These are phyloP conservation scores for Caligus rogercresseyi DNA, from an alignment of 1,140 invertebrate genomes.

Conservation along the genomic window DNA sequence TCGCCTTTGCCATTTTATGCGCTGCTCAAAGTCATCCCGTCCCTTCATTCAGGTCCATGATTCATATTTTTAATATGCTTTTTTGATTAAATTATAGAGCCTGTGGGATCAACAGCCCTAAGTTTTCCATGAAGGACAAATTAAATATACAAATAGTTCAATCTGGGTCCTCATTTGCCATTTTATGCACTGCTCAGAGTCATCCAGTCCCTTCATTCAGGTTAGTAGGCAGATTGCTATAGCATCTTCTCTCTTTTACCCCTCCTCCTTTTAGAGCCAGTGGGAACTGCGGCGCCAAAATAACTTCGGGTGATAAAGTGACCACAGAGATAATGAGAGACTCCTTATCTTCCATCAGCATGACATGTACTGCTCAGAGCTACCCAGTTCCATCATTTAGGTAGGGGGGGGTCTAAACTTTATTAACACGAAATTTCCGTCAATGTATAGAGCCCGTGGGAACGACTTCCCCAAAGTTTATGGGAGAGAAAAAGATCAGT, in stretches of 20 bases:
- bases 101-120: slow-evolving; percentile 12
- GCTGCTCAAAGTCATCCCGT: slow-evolving; percentile 24
- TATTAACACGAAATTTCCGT: neutral
- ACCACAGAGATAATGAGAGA: slow-evolving; percentile 16
- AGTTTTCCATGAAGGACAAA: slow-evolving; percentile 20
- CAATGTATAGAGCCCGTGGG: slow-evolving; percentile 35
- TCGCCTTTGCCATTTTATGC: slow-evolving; percentile 22
- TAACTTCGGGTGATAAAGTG: slow-evolving; percentile 3
- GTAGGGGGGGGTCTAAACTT: slow-evolving; percentile 21
- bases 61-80: neutral
- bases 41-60: slow-evolving; percentile 23
- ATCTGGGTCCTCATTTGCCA: slow-evolving; percentile 17
- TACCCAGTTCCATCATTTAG: slow-evolving; percentile 25
- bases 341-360: neutral
- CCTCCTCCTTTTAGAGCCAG: slow-evolving; percentile 16
- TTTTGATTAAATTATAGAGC: slow-evolving; percentile 22
- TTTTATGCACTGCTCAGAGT: slow-evolving; percentile 22
- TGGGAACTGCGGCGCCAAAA: slow-evolving; percentile 20
- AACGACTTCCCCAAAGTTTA: slow-evolving; percentile 44
- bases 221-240: slow-evolving; percentile 8
- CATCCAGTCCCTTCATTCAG: slow-evolving; percentile 24
- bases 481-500: slow-evolving; percentile 31
- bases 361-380: slow-evolving; percentile 24
- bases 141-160: neutral
- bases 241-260: neutral